Evolutionary conservation across 1,140 invertebrate species (phyloP), one percentile per base, ranked within the genome.

Genomic region (Meloidogyne floridensis): DNA sequence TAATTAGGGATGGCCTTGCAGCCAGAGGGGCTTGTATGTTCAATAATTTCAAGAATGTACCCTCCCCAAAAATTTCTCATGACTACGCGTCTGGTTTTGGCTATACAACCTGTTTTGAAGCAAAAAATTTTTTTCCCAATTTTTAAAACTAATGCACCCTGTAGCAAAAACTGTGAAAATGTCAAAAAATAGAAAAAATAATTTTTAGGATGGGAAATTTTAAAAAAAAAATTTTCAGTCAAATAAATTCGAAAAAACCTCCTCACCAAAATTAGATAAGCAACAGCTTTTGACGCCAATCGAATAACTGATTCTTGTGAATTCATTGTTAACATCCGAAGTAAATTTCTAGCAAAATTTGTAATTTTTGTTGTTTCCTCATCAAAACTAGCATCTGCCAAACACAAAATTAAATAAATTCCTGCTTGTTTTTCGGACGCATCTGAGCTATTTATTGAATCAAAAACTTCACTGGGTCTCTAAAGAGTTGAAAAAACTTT

Each of bases 261-360:
- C 83, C n/a, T 53, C 6, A 86, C 85, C 15, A 83, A 81, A 76
- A 87, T 85, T 10, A 86, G 32, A 75, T 87, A 87, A 76, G 84
- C 81, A 65, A 87, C 56, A 13, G 87, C 86, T 15, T 82, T 75
- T 8, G 87, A 88, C 2, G 86, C 86, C 20, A 87, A 20, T 20
- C 71, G 47, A 15, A 80, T 73, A 7, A 83, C 54, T 3, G 11
- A 20, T 42, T 88, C 82, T 65, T 65, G 59, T 72, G 84, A 65
- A 10, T 72, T 77, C 8, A 32, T 72, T 20, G 78, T 82, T n/a
- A 87, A 53, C 43, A 74, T 85, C 6, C 87, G 84, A 10, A 87
- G 75, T 8, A 87, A 80, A 73, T 86, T 79, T 65, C 74, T 72
- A 10, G 82, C 80, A 81, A 86, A 87, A 51, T 74, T 20, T 7